phyloP scores from a whole-genome alignment of 2,113 vertebrate species.

The Ploceus nigricollis region DNA sequence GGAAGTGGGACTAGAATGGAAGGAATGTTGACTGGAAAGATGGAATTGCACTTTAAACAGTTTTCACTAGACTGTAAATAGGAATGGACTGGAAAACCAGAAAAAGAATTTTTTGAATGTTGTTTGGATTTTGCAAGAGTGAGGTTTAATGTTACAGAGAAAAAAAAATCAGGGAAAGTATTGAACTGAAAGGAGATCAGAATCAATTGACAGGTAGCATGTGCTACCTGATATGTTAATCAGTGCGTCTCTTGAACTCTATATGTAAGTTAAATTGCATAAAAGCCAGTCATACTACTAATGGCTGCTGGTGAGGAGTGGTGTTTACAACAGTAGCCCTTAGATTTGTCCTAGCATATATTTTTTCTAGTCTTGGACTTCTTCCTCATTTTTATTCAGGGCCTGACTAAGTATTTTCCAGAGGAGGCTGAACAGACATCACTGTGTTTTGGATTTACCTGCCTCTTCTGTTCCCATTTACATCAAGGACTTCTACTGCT shows the following conservation, averaged over 20 bases:
- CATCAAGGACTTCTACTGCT: not conserved
- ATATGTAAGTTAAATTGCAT: not conserved
- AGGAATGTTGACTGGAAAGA: slow-evolving; percentile 18
- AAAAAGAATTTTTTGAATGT: not conserved
- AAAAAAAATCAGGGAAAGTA: not conserved
- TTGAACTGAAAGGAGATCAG: not conserved
- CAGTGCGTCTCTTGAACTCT: not conserved
- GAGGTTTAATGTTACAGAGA: not conserved
- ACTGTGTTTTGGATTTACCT: not conserved
- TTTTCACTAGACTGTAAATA: not conserved
- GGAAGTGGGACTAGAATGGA: slow-evolving; percentile 29
- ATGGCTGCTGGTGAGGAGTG: not conserved
- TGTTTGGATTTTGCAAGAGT: not conserved
- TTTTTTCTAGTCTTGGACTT: not conserved
- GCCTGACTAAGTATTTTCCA: not conserved
- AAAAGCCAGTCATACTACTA: not conserved
- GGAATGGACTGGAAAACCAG: not conserved
- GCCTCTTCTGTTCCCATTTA: not conserved
- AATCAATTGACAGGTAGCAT: not conserved
- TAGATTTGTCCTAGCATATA: not conserved
- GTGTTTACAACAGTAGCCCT: not conserved
- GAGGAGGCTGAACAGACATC: not conserved
- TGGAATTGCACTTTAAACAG: slow-evolving; percentile 3
- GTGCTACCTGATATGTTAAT: not conserved
- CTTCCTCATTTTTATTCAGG: not conserved